Evolutionary conservation across 2,113 vertebrate species (phyloP).

Genomic region (Delphinus delphis): DNA sequence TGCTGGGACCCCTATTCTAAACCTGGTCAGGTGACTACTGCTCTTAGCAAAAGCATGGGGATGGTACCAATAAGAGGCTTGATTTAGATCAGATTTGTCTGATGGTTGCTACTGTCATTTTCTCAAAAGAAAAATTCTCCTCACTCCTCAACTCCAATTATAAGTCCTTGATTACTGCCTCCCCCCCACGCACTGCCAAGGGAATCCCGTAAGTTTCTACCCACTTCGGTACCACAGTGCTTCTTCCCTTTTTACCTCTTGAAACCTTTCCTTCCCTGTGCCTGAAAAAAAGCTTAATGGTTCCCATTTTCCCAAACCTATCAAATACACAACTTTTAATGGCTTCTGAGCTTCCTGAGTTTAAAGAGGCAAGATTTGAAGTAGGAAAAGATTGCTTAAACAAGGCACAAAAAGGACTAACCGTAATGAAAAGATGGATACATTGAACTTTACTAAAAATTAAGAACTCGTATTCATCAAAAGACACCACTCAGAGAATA

Average conservation of each 20-base stretch:
- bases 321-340: background rate
- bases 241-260: background rate
- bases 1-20: background rate
- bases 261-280: background rate
- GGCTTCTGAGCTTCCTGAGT: background rate
- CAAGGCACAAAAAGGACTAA: background rate
- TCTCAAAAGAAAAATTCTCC: background rate
- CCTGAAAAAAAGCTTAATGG: background rate
- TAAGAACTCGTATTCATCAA: background rate
- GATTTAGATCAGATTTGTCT: background rate
- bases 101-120: background rate
- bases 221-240: background rate
- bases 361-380: slow-evolving; percentile 8
- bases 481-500: background rate
- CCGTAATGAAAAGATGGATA: background rate
- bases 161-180: background rate
- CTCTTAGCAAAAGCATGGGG: background rate
- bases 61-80: background rate
- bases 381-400: background rate
- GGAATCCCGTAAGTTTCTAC: background rate
- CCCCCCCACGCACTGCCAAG: too few species aligned
- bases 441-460: background rate
- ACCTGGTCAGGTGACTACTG: background rate
- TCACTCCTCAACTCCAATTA: background rate
- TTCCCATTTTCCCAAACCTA: background rate